phyloP scores from a whole-genome alignment of 2,113 vertebrate species.

The Mobula hypostoma region DNA sequence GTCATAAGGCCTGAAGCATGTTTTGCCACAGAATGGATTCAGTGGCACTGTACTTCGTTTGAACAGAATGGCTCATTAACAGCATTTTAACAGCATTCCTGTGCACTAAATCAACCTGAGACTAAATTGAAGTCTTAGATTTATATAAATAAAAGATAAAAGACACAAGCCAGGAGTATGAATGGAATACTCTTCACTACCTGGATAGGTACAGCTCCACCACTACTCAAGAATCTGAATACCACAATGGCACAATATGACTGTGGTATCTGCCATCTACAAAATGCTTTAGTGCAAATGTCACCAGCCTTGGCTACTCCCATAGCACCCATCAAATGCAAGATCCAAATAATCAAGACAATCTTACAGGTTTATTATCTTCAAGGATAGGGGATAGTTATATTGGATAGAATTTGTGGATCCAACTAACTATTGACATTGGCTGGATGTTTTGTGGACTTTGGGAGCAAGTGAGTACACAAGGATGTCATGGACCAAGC shows the following conservation, averaged over 20 bases:
- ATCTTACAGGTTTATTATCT: neutral
- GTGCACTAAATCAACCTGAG: neutral
- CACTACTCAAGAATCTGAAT: too few species aligned
- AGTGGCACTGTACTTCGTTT: neutral
- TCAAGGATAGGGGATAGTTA: constrained; percentile 69
- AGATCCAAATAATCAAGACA: too few species aligned
- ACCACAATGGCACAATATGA: too few species aligned
- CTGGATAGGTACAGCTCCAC: too few species aligned
- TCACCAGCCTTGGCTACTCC: too few species aligned
- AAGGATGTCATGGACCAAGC: constrained; percentile 69
- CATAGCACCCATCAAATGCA: too few species aligned
- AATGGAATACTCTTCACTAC: too few species aligned
- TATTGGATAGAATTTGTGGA: constrained; percentile 72
- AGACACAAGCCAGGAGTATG: too few species aligned
- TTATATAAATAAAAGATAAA: neutral
- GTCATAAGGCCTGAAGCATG: too few species aligned
- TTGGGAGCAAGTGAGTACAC: constrained; percentile 58
- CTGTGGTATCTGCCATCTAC: too few species aligned
- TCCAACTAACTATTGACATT: constrained; percentile 62
- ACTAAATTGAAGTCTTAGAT: neutral
- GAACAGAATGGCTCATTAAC: neutral
- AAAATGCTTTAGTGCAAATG: too few species aligned
- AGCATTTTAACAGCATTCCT: neutral
- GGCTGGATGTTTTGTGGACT: constrained; percentile 74
- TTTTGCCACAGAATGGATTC: too few species aligned